A percentile compares a stretch with the other conserved stretches of the same genome.
Conservation (phyloP, 2,797 vertebrate genomes). For the Notolepis coatsorum region DNA sequence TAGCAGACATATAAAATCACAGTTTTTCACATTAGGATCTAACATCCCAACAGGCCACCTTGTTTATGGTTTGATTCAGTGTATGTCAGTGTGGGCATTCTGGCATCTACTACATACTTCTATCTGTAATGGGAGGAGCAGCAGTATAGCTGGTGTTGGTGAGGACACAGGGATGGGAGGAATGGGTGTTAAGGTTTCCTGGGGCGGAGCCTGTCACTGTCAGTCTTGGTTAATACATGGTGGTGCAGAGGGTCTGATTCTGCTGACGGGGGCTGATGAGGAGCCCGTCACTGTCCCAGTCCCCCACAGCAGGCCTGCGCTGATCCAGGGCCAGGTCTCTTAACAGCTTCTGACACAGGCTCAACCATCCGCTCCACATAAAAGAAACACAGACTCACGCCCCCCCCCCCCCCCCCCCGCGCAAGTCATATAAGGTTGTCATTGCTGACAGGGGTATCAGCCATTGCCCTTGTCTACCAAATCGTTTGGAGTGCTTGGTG, state of each 20-base stretch:
- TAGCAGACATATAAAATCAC: too few relatives aligned
- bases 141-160: background rate
- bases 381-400: background rate
- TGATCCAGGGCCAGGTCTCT: too few relatives aligned
- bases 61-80: too few relatives aligned
- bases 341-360: background rate
- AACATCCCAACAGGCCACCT: too few relatives aligned
- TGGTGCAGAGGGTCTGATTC: background rate
- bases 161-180: too few relatives aligned
- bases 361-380: background rate
- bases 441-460: slow-evolving; percentile 6
- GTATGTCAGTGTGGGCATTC: too few relatives aligned
- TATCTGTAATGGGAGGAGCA: background rate
- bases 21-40: too few relatives aligned
- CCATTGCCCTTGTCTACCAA: background rate
- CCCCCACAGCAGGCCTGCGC: background rate
- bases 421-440: background rate
- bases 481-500: background rate
- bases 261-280: background rate
- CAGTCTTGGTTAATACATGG: background rate
- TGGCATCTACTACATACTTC: too few relatives aligned
- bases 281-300: background rate
- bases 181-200: background rate
- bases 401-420: too few relatives aligned
- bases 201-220: background rate